These are phyloP conservation scores for Lottia gigantea DNA, from an alignment of 2,888 invertebrate genomes.

Conservation along the genomic window DNA sequence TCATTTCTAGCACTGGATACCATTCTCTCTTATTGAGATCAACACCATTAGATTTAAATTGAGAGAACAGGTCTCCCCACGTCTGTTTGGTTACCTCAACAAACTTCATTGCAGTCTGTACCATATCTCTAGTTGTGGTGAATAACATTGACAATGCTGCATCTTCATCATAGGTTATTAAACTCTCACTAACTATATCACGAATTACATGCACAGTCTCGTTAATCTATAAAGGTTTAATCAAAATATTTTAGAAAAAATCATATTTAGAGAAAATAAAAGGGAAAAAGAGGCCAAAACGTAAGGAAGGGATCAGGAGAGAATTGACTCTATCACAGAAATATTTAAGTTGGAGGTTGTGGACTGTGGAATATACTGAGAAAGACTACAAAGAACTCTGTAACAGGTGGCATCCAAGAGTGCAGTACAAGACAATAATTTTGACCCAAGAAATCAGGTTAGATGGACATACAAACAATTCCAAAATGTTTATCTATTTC, in stretches of 20 bases:
- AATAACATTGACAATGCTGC: constrained; percentile 17
- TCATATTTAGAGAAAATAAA: no score
- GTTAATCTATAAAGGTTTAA: constrained; percentile 24
- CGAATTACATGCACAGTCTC: constrained; percentile 16
- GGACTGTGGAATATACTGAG: no score
- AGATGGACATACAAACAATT: no score
- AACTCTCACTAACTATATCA: constrained; percentile 17
- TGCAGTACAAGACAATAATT: not conserved
- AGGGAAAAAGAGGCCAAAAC: no score
- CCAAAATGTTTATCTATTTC: no score
- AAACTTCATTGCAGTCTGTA: constrained; percentile 14
- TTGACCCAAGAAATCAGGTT: no score
- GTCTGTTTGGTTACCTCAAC: constrained; percentile 12
- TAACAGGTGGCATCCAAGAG: no score
- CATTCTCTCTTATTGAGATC: constrained; percentile 21
- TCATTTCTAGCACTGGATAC: constrained; percentile 33
- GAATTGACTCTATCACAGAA: no score
- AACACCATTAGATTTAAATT: constrained; percentile 14
- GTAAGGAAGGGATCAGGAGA: no score
- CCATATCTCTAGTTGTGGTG: constrained; percentile 11
- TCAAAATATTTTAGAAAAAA: not conserved
- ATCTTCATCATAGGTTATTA: not conserved
- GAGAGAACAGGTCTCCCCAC: constrained; percentile 23
- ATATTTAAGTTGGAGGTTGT: no score
- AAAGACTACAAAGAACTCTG: no score